Conservation (phyloP, 2,888 invertebrate species). For the Drosophila fulvimacula region DNA sequence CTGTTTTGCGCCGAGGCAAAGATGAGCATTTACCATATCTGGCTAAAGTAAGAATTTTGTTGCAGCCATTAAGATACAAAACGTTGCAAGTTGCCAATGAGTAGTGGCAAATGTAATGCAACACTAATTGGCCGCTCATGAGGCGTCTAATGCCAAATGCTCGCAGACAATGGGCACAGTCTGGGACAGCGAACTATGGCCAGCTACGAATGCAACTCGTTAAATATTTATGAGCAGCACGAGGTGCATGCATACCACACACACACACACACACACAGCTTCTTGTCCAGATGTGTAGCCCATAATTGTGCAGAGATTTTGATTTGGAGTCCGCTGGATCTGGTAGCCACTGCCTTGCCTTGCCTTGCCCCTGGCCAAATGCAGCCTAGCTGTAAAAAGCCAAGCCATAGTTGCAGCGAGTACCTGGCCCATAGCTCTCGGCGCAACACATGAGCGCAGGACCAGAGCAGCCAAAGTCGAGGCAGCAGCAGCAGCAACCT, state of each 20-base stretch:
- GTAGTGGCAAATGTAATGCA: constrained; percentile 76
- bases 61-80: constrained; percentile 56
- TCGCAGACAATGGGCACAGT: constrained; percentile 60
- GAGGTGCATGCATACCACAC: constrained; percentile 68
- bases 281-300: constrained; percentile 79
- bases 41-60: constrained; percentile 13
- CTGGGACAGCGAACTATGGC: constrained; percentile 13
- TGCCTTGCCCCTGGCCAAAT: constrained; percentile 65
- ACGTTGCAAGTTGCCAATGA: constrained; percentile 47
- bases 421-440: constrained; percentile 79
- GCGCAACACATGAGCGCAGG: constrained; percentile 73
- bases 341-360: constrained; percentile 21
- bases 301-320: constrained; percentile 81
- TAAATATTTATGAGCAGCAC: constrained; percentile 81
- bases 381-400: constrained; percentile 71
- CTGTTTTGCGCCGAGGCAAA: neutral
- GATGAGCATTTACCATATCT: constrained; percentile 27
- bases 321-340: constrained; percentile 66
- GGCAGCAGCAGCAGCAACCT: constrained; percentile 67
- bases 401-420: constrained; percentile 57
- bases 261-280: constrained; percentile 32
- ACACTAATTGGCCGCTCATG: constrained; percentile 79
- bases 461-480: constrained; percentile 14
- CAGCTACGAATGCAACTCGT: constrained; percentile 71
- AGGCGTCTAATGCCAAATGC: constrained; percentile 73